Evolutionary conservation across 2,797 vertebrate species (phyloP), one percentile per base, ranked within the genome.

Genomic region (Phoeniculus purpureus): DNA sequence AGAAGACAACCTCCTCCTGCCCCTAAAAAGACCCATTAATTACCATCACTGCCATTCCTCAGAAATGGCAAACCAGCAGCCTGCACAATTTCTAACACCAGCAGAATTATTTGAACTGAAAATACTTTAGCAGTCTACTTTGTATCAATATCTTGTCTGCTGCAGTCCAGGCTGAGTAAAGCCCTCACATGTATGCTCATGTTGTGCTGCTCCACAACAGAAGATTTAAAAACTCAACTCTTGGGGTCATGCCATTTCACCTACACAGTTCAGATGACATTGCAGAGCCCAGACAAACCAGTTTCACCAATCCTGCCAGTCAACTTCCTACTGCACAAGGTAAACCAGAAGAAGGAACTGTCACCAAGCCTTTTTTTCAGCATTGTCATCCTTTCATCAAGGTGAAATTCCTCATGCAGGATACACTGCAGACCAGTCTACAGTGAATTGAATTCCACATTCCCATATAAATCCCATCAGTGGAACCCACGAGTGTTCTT

Each of bases 301-400:
- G 93, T 89, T 87, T 87, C 82, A 83, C 70, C 64, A 73, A 66
- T 23, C 65, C 65, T 64, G 58, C 72, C 43, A 58, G 79, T 60
- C 87, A 87, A 81, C 90, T 92, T 95, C 85, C 79, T 90, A 92
- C 82, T 94, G 84, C 19, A 87, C 55, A 92, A 73, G 7, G n/a
- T 34, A 68, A 34, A 76, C 26, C 32, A 76, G 31, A 75, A 77
- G 34, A 68, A 92, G 48, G 67, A 92, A 78, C 45, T 73, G 50
- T 68, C 68, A 75, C 23, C 5, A 58, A 5, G 52, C 71, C 10
- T 83, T 62, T 76, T 82, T 56, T 71, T 43, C 77, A 77, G 31
- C 31, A 78, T 26, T 68, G 37, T 73, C 64, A 85, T 55, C 56
- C 31, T 85, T 67, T 29, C 27, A 52, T 2, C 22, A n/a, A 73